Evolutionary conservation across 2,888 invertebrate species (phyloP), one percentile per base, ranked within the genome.

Genomic region (Polydrusus cervinus): DNA sequence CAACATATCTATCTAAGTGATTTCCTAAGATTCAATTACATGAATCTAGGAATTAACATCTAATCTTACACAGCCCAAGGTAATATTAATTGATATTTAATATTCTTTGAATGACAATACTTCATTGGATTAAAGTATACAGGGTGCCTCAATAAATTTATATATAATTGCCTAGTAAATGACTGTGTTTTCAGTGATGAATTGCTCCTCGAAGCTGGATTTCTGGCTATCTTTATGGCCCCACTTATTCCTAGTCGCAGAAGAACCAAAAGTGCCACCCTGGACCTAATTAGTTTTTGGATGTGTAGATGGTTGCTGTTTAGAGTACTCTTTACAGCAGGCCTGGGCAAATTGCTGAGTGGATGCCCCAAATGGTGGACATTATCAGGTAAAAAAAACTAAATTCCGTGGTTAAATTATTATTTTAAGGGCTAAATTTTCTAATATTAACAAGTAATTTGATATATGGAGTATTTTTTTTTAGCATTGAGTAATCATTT

Each of bases 311-410:
- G 94, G 94, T 88, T 95, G 10, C 88, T 93, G 6, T 94, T 95
- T 75, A 82, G 94, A 57, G 89, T 93, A 66, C 89, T 94, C 88
- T 92, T 94, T 84, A 91, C 93, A 3, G 91, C 91, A 5, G 94
- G 94, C 3, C 88, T 93, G 16, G 90, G 92, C 0, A 95, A 95
- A 85, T 87, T 95, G 47, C 90, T 90, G 47, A 92, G 92, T 83
- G 90, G 90, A 20, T 93, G 93, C 82, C 93, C 93, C 0, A 89
- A 92, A 43, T 95, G 94, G 94, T 95, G 94, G 94, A 90, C 90
- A 78, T 89, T 95, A 47, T 90, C 91, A 83, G 93, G 94, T 93
- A 87, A 1, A 13, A 25, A n/a, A 34, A n/a, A n/a, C n/a, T n/a
- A n/a, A 49, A 40, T 62, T 11, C 14, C 14, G 10, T n/a, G n/a